These are phyloP conservation scores for Chaetodon trifasciatus DNA, from an alignment of 2,797 vertebrate genomes.

Conservation along the genomic window DNA sequence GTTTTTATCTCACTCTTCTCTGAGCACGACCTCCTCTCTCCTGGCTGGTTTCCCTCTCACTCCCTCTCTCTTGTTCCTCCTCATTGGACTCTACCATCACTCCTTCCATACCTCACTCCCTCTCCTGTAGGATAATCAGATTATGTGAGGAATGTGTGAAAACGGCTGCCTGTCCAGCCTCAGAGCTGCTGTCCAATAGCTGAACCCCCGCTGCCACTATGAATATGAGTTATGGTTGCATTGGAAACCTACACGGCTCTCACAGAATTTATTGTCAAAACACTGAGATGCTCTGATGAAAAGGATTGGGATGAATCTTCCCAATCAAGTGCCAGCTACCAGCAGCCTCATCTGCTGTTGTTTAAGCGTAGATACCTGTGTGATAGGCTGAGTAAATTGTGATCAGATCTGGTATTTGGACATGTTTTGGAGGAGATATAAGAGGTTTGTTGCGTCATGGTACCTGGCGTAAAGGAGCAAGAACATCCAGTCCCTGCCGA, in stretches of 20 bases:
- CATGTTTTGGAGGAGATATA: conserved; percentile 29
- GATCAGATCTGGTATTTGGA: conserved; percentile 11
- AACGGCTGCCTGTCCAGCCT: conserved; percentile 34
- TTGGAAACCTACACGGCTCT: conserved; percentile 13
- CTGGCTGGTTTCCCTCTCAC: background rate
- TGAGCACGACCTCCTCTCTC: background rate
- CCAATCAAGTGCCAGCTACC: background rate
- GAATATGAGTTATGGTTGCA: conserved; percentile 25
- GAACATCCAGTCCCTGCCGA: conserved; percentile 21
- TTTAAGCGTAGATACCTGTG: conserved; percentile 19
- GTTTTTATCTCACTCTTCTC: background rate
- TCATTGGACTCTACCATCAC: background rate
- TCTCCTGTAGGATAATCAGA: conserved; percentile 55
- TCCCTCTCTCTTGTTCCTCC: background rate
- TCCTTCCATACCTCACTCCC: background rate
- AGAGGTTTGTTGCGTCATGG: conserved; percentile 7
- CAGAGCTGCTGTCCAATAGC: conserved; percentile 23
- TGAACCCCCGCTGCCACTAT: background rate
- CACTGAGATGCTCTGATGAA: background rate
- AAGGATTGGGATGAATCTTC: background rate
- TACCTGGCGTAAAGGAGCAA: background rate
- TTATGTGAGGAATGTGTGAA: conserved; percentile 72
- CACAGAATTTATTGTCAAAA: conserved; percentile 2
- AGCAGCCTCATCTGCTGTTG: conserved; percentile 30
- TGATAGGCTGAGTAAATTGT: background rate